Base-by-base conservation (phyloP, 2,888 invertebrate genomes). In the Lottia gigantea region DNA sequence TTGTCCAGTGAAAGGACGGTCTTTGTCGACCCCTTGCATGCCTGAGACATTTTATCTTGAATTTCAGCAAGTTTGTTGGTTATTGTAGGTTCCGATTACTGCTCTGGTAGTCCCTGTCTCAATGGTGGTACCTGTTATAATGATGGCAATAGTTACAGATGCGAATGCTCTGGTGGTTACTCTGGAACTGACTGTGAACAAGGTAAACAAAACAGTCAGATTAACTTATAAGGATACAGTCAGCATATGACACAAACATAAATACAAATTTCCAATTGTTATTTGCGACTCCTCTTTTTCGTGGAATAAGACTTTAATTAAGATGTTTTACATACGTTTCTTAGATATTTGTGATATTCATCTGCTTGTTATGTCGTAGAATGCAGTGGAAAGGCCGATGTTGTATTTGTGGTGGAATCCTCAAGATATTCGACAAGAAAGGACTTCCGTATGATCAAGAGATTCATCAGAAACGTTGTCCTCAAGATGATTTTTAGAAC, bases 371-470 rank as follows among this genome's bases (percentile, higher is more conserved):
- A 14, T 49, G 63, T 63, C 66, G 15, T 74, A 85, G 85, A 77
- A 16, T 86, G 85, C 70, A 72, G 75, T 3, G 78, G 80, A 15
- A 75, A 76, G 47, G 83, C 81, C 14, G 85, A 86, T 71, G 78
- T 87, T 40, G 81, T 85, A 15, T 84, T 87, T 71, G 82, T 82
- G 40, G 75, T 87, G 6, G 87, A 87, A 67, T 74, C 81, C 0
- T 86, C 86, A 8, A 82, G 86, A 11, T 85, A 85, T 71, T 82
- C 85, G 55, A 74, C 78, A 26, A 75, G 82, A 46, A 74, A 74
- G 26, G 67, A 76, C 15, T 76, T 83, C 71, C 79, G 82, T 66
- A 62, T 77, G 49, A 75, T 85, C 31, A 80, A 82, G 66, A 73
- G 81, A 12, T 85, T 85, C 74, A 70, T 85, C 8, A 74, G 81